Percentiles rank a stretch among this genome's conserved stretches.
Evolutionary conservation across 2,888 invertebrate genomes (phyloP).

Genomic region (Dione juno): DNA sequence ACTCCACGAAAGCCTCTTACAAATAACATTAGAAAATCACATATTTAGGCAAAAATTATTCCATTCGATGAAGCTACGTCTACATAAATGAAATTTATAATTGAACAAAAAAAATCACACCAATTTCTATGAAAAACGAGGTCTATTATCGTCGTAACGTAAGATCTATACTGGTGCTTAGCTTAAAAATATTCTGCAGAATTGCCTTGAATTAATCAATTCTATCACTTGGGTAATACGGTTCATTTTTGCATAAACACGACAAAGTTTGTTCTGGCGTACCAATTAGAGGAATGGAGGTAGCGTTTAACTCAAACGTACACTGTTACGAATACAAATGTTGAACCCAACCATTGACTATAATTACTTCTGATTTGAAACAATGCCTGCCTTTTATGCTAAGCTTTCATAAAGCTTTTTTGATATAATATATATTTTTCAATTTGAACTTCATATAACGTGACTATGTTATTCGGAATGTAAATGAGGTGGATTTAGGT

Average conservation of each 20-base stretch:
- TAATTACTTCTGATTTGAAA: constrained; percentile 37
- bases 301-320: constrained; percentile 38
- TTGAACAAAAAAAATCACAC: constrained; percentile 1
- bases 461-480: background rate
- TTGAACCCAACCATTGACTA: constrained; percentile 27
- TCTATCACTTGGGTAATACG: constrained; percentile 6
- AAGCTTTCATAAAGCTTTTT: constrained; percentile 4
- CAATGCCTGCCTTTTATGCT: constrained; percentile 30
- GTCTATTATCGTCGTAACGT: constrained; percentile 16
- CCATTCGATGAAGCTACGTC: background rate
- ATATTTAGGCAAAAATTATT: too few species aligned
- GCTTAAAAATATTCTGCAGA: constrained; percentile 12
- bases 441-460: background rate
- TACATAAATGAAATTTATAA: constrained; percentile 3
- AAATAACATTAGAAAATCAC: too few species aligned
- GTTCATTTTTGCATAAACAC: constrained; percentile 11
- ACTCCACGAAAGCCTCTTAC: too few species aligned
- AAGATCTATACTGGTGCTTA: constrained; percentile 28
- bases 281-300: constrained; percentile 41
- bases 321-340: constrained; percentile 38
- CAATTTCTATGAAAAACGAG: constrained; percentile 15
- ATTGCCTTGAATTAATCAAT: background rate
- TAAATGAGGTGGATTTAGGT: background rate
- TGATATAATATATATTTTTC: background rate
- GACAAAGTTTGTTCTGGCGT: constrained; percentile 20